A percentile compares a stretch with the other conserved stretches of the same genome.
Evolutionary conservation across 2,888 invertebrate genomes (phyloP).

Genomic region (Acleris holmiana): DNA sequence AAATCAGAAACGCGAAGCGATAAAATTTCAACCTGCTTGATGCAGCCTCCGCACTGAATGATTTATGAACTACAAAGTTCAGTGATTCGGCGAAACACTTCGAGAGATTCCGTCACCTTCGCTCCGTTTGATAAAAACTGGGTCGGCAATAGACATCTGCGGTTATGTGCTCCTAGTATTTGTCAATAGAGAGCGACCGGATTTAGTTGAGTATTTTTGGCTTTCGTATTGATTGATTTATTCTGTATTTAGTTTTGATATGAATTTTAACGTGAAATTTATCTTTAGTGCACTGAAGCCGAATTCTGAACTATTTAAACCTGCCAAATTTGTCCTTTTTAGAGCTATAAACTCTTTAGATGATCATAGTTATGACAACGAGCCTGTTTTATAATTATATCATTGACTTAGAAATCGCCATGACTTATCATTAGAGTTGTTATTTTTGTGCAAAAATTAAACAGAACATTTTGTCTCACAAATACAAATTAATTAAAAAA

Average conservation of each 20-base stretch:
- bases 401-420: no score
- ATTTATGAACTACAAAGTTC: conserved; percentile 30
- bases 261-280: no score
- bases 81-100: conserved; percentile 23
- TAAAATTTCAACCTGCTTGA: conserved; percentile 25
- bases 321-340: no score
- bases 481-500: no score
- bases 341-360: no score
- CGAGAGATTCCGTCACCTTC: conserved; percentile 20
- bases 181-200: neutral
- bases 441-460: no score
- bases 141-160: conserved; percentile 14
- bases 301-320: no score
- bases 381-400: no score
- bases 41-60: conserved; percentile 30
- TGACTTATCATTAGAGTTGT: no score
- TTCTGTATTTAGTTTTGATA: neutral
- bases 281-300: no score
- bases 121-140: conserved; percentile 26
- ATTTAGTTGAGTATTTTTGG: neutral
- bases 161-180: conserved; percentile 10
- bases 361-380: no score
- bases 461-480: no score
- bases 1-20: conserved; percentile 7
- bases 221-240: neutral